Evolutionary conservation across 2,888 invertebrate species (phyloP), one percentile per base, ranked within the genome.

Genomic region (Temnothorax ravouxi): DNA sequence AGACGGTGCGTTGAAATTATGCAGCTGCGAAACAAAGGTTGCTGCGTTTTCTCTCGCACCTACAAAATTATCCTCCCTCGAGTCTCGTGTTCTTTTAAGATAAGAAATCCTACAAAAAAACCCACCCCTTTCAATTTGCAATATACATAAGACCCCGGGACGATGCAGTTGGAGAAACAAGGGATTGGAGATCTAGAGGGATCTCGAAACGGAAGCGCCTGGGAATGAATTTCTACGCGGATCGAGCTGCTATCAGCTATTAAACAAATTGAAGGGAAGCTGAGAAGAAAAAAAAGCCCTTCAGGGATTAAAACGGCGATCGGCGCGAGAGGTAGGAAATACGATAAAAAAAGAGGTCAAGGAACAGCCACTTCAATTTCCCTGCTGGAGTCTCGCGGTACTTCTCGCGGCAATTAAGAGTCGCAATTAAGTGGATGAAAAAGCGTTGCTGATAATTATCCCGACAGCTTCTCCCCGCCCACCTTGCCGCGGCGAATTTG

Each of bases 361-460:
- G 69, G 21, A 74, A 52, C 59, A 52, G 44, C 21, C 50, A 61
- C 50, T 54, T 80, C 75, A 56, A 84, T 84, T 84, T 72, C 44
- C 67, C 61, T 41, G 41, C 67, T 64, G 54, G 66, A 59, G 54
- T 59, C 29, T 47, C 38, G 75, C 25, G 61, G 64, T 71, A 50
- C 62, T 52, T 66, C 54, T 38, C 72, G 61, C 59, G 56, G 80
- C 79, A 86, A 88, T 88, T 86, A 82, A 86, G 72, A 84, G 72
- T 83, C 41, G 44, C 76, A 62, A 83, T 85, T 84, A 84, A 84
- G 75, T 25, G 38, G 50, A 71, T 25, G 52, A 54, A 76, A 66
- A 85, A 69, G 50, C 67, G 81, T 54, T 71, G 50, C 80, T 69
- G 83, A 83, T 83, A 83, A 83, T 83, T 79, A 69, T 50, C 75